Percentiles rank a stretch among this genome's conserved stretches.
Evolutionary conservation across 1,140 invertebrate genomes (phyloP).

Genomic region (Hetaerina americana): DNA sequence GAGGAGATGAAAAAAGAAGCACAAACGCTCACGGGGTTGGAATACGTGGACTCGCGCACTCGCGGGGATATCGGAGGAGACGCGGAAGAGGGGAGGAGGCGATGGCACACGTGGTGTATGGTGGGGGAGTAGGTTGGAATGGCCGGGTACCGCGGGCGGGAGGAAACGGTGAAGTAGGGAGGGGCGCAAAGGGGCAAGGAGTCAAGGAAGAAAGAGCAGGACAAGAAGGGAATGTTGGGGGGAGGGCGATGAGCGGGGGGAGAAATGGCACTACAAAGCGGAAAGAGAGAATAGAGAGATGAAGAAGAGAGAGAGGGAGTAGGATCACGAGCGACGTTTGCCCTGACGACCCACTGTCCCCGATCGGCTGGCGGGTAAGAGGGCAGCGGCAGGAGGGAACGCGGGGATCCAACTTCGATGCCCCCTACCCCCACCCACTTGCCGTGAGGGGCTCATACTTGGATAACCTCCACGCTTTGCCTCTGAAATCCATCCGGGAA

Average conservation of each 20-base stretch:
- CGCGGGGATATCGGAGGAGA: too few species aligned
- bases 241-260: background rate
- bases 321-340: background rate
- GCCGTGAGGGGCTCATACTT: too few species aligned
- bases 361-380: background rate
- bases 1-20: too few species aligned
- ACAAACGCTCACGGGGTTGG: too few species aligned
- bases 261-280: background rate
- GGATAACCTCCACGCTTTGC: too few species aligned
- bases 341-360: background rate
- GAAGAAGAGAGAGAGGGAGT: background rate
- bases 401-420: too few species aligned
- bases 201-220: background rate
- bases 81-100: too few species aligned
- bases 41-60: too few species aligned
- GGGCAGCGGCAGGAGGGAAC: background rate
- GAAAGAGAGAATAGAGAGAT: background rate
- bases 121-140: background rate
- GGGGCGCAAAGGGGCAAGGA: background rate
- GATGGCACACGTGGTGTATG: too few species aligned
- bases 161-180: background rate
- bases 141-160: background rate
- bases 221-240: background rate
- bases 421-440: too few species aligned
- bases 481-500: too few species aligned